Base-by-base conservation (phyloP, 2,888 invertebrate species). In the Chydorus sphaericus region DNA sequence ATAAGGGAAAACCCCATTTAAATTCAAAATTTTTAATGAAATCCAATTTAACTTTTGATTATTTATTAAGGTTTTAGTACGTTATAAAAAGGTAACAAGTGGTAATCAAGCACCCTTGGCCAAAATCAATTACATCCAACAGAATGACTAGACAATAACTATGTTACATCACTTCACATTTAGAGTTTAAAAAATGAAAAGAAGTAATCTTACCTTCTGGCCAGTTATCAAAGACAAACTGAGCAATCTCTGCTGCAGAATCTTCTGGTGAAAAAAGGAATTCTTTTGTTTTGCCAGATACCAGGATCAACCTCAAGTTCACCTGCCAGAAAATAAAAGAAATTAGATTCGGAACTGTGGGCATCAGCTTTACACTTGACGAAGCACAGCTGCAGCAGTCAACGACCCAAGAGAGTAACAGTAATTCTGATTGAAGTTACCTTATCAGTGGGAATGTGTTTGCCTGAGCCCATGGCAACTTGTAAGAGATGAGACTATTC, bases 161-260 rank as follows among this genome's bases (percentile, higher is more conserved):
- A n/a, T n/a, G n/a, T n/a, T n/a, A n/a, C n/a, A n/a, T n/a, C n/a
- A n/a, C n/a, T n/a, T n/a, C n/a, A n/a, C n/a, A n/a, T n/a, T n/a
- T n/a, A n/a, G n/a, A n/a, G n/a, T n/a, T n/a, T n/a, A n/a, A n/a
- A n/a, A n/a, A n/a, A n/a, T n/a, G n/a, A n/a, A n/a, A n/a, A n/a
- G n/a, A n/a, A n/a, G n/a, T n/a, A n/a, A n/a, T n/a, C 63, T 73
- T 77, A 96, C 97, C 96, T 82, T 90, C 85, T 61, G 97, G 96
- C 98, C 98, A 98, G 73, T 93, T 91, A 73, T 93, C 94, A 77
- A 94, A 97, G 69, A 98, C 96, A 78, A 90, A 86, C 76, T 96
- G 90, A 66, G 97, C 94, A 73, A 98, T 96, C 74, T 97, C 96
- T 66, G 93, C 91, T 66, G 97, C 98, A 62, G 96, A 94, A 75